A percentile compares a stretch with the other conserved stretches of the same genome.
These are phyloP conservation scores for Pteronotus mesoamericanus DNA, from an alignment of 2,797 vertebrate species.

Conservation along the genomic window DNA sequence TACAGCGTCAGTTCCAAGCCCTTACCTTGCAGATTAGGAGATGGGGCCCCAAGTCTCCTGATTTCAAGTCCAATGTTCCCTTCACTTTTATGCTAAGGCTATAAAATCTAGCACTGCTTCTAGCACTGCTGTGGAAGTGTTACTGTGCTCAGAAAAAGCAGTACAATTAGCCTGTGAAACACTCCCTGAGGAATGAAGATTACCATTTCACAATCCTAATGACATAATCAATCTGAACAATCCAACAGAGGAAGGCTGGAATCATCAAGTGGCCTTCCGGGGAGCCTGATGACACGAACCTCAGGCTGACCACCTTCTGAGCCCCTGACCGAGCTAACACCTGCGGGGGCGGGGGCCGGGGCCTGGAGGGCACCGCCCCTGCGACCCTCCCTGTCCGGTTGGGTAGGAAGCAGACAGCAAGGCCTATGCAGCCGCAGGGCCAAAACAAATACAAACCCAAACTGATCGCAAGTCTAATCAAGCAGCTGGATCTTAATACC, in stretches of 20 bases:
- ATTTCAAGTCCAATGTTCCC: background rate
- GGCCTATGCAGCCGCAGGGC: rapidly evolving
- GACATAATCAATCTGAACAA: background rate
- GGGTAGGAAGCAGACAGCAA: rapidly evolving
- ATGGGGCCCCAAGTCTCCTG: background rate
- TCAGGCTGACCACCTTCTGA: background rate
- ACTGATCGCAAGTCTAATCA: background rate
- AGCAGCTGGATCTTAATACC: background rate
- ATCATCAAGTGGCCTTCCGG: background rate
- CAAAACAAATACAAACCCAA: background rate
- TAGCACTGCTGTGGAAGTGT: background rate
- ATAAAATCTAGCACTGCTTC: background rate
- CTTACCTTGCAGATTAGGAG: background rate
- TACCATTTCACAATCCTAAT: background rate
- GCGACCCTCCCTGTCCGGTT: rapidly evolving
- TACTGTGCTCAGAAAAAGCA: background rate
- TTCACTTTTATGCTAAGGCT: background rate
- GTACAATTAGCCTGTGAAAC: background rate
- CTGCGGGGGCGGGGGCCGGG: no score
- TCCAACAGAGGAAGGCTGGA: background rate
- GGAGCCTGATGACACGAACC: background rate
- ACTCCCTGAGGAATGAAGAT: background rate
- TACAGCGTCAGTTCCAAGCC: background rate
- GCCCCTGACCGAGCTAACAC: background rate
- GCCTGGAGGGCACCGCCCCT: no score